Base-by-base conservation (phyloP, 2,888 invertebrate species). In the Buathra laborator region DNA sequence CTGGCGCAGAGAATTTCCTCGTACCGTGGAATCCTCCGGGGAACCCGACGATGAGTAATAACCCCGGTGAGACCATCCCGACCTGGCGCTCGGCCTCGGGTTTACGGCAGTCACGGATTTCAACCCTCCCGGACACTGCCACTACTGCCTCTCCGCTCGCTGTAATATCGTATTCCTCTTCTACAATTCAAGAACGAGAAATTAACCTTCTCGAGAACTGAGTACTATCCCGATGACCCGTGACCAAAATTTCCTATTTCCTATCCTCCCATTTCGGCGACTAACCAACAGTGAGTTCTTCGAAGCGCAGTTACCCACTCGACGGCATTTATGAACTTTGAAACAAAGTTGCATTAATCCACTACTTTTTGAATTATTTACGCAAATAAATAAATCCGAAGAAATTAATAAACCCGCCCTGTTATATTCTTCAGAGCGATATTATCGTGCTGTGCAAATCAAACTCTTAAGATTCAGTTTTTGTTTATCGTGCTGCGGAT, bases 1-100 rank as follows among this genome's bases (percentile, higher is more conserved):
- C 62, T 72, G 76, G 83, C 74, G 48, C 75, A 67, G 86, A 80
- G 83, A 81, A 83, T 87, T 87, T 87, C 75, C 82, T 79, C 85
- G 85, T 78, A 85, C 82, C 72, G 81, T 37, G 62, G 75, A 86
- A 86, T 77, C 84, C 87, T 86, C 81, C 75, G 70, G 88, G 85
- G 86, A 88, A 84, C 85, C 83, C 86, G 86, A 89, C 89, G 89
- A 89, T 89, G 89, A 89, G 88, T 87, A 88, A 89, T 89, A 88
- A 88, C 87, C 87, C 88, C 88, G 86, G 68, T 78, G 89, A 89
- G 89, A 88, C 87, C 76, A 66, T 78, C 56, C 74, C 75, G 81
- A 82, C 83, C 83, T 81, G 62, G 64, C 75, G 79, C 74, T 78
- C 79, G 48, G 46, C 75, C 76, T 64, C 67, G 83, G 71, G 83